These are phyloP conservation scores for Xanthorhoe designata DNA, from an alignment of 2,888 invertebrate species.

Conservation along the genomic window DNA sequence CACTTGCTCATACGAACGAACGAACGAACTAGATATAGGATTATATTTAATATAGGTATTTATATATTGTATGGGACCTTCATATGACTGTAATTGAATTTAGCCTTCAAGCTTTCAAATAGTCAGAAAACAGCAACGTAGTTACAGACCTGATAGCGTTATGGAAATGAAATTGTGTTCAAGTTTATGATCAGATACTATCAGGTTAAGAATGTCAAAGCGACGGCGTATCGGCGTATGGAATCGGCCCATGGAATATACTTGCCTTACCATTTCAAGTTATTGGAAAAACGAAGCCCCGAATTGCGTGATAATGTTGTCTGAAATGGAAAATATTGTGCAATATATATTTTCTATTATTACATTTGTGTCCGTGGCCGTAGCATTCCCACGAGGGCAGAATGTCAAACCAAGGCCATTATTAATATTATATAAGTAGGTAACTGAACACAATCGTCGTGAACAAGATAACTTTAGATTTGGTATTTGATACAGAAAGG, in stretches of 20 bases:
- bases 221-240: constrained; percentile 21
- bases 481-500: too few relatives aligned
- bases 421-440: neutral
- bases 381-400: neutral
- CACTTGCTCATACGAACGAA: too few relatives aligned
- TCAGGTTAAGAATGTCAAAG: constrained; percentile 39
- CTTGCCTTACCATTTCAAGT: neutral
- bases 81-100: constrained; percentile 14
- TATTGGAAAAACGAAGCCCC: constrained; percentile 4
- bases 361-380: neutral
- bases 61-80: too few relatives aligned
- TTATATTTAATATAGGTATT: too few relatives aligned
- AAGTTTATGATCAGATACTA: constrained; percentile 42
- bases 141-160: constrained; percentile 32
- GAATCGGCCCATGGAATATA: constrained; percentile 18
- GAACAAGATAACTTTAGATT: too few relatives aligned
- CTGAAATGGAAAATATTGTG: constrained; percentile 13
- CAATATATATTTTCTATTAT: constrained; percentile 8
- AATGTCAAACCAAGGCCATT: neutral
- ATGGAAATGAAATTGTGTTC: constrained; percentile 45
- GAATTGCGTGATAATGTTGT: neutral
- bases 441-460: too few relatives aligned
- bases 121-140: constrained; percentile 36
- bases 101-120: constrained; percentile 22
- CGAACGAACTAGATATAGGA: too few relatives aligned